These are phyloP conservation scores for Ceratosolen fusciceps DNA, from an alignment of 1,140 invertebrate species.

Conservation along the genomic window DNA sequence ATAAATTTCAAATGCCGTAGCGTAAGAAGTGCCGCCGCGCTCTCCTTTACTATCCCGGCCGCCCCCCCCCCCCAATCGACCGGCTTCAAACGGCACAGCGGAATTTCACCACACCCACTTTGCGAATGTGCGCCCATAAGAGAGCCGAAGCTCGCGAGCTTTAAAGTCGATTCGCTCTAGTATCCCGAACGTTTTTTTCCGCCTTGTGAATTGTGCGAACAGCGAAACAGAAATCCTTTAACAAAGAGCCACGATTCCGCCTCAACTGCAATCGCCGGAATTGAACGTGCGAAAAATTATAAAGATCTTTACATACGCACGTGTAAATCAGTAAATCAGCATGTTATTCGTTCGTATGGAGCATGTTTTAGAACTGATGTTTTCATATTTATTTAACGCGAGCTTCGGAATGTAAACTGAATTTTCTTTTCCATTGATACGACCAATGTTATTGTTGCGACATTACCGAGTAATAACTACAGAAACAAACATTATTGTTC, in stretches of 20 bases:
- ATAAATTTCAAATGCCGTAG: constrained; percentile 16
- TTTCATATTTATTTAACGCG: no score
- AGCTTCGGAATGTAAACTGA: no score
- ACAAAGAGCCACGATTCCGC: not conserved
- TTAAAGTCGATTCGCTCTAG: not conserved
- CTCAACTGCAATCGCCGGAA: not conserved
- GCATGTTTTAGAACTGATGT: no score
- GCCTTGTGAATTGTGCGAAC: not conserved
- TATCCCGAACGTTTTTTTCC: not conserved
- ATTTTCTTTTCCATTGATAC: no score
- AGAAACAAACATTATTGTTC: no score
- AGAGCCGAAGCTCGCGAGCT: constrained; percentile 26
- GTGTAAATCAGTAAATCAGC: not conserved
- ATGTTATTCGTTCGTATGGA: no score
- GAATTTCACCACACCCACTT: not conserved
- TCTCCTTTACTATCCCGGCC: no score
- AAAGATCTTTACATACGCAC: not conserved
- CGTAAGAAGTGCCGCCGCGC: not conserved
- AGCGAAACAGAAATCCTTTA: not conserved
- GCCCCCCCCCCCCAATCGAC: no score
- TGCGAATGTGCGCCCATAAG: not conserved
- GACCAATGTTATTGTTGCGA: no score
- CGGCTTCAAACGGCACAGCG: no score
- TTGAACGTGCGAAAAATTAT: constrained; percentile 26
- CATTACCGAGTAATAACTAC: no score